These are phyloP conservation scores for Limenitis camilla DNA, from an alignment of 2,888 invertebrate species.

Conservation along the genomic window DNA sequence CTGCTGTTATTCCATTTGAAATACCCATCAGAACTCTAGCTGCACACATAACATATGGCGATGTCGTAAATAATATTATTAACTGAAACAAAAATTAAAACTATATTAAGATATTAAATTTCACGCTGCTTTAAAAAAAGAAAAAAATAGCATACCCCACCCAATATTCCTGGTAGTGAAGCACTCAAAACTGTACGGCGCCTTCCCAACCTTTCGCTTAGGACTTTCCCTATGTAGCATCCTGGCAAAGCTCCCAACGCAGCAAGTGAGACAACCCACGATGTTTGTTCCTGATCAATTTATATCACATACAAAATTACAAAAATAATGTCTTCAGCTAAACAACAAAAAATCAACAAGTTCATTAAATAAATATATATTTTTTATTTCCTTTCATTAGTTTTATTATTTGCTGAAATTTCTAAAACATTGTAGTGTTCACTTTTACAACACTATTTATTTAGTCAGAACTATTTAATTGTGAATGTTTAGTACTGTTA, in stretches of 20 bases:
- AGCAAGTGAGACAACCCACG: conserved; percentile 75
- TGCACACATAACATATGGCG: conserved; percentile 64
- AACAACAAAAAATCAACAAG: not conserved
- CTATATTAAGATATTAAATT: too few species aligned
- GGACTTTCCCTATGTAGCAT: conserved; percentile 69
- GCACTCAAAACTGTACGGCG: conserved; percentile 67
- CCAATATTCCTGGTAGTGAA: conserved; percentile 66
- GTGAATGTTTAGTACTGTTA: not conserved
- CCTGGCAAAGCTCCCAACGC: conserved; percentile 74
- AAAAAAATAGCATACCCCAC: conserved; percentile 61
- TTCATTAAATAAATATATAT: too few species aligned
- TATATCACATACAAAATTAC: not conserved
- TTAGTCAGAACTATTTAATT: not conserved
- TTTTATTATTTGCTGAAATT: too few species aligned
- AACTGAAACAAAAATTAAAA: conserved; percentile 45
- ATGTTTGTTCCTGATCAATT: conserved; percentile 54
- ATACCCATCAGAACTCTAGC: conserved; percentile 69
- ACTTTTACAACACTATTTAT: too few species aligned
- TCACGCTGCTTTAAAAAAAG: too few species aligned
- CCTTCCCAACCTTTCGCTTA: conserved; percentile 74
- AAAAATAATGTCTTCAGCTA: not conserved
- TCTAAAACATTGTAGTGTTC: too few species aligned
- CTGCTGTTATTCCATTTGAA: conserved; percentile 70
- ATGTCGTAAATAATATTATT: conserved; percentile 60
- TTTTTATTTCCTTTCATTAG: too few species aligned